A percentile compares a stretch with the other conserved stretches of the same genome.
phyloP scores from a whole-genome alignment of 2,888 invertebrate genomes.

The Polyploca ridens region DNA sequence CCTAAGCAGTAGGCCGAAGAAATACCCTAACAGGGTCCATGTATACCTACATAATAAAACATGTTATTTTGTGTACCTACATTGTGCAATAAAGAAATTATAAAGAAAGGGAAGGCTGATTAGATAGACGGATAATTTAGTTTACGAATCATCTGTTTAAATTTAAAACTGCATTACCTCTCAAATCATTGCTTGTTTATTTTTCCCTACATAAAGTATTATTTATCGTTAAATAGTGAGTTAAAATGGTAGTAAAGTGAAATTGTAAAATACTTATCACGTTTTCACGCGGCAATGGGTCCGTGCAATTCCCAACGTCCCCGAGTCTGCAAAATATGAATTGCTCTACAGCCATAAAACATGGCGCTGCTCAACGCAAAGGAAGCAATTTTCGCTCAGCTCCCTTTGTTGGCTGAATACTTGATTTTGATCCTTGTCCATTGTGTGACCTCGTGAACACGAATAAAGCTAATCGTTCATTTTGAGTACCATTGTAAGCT shows the following conservation, averaged over 20 bases:
- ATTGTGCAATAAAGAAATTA: too few species aligned
- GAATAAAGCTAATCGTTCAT: conserved; percentile 29
- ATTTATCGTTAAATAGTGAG: conserved; percentile 15
- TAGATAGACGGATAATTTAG: too few species aligned
- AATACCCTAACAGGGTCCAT: too few species aligned
- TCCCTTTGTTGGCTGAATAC: conserved; percentile 52
- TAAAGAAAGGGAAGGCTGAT: too few species aligned
- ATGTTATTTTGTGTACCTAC: too few species aligned
- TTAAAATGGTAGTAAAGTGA: conserved; percentile 26
- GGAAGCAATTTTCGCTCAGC: conserved; percentile 55
- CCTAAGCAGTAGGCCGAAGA: too few species aligned
- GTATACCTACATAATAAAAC: too few species aligned
- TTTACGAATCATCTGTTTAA: too few species aligned
- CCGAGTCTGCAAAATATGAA: conserved; percentile 56
- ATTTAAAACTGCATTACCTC: too few species aligned
- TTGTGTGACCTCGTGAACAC: conserved; percentile 37
- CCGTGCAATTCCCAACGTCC: conserved; percentile 35
- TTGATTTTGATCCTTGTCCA: conserved; percentile 51
- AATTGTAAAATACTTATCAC: conserved; percentile 44
- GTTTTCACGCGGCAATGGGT: conserved; percentile 42
- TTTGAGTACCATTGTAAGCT: not conserved
- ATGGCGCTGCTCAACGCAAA: conserved; percentile 48
- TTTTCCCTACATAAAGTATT: not conserved
- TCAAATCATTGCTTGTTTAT: not conserved
- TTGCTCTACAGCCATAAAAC: conserved; percentile 50